phyloP scores from a whole-genome alignment of 2,113 vertebrate species.

The Motacilla tschutschensis region DNA sequence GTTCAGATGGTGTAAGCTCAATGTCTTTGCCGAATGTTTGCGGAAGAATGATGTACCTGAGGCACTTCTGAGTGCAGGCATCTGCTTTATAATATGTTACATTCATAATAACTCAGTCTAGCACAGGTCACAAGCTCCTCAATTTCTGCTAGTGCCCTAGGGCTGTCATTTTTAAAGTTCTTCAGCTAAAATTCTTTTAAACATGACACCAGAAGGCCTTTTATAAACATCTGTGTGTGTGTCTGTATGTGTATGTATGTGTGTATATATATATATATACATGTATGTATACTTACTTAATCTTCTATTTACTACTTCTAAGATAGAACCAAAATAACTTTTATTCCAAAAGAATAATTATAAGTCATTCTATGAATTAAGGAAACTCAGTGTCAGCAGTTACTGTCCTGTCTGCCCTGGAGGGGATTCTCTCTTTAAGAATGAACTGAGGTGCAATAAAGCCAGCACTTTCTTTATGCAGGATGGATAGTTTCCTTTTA shows the following conservation, averaged over 20 bases:
- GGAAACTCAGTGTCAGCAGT: background rate
- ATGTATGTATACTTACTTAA: background rate
- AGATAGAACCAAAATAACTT: background rate
- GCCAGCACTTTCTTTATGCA: background rate
- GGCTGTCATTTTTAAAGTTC: slow-evolving; percentile 22
- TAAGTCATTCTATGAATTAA: background rate
- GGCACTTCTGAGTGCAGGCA: slow-evolving; percentile 34
- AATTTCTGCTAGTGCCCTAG: background rate
- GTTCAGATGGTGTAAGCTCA: slow-evolving; percentile 17
- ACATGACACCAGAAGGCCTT: background rate
- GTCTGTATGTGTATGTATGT: background rate
- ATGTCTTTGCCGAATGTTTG: slow-evolving; percentile 13
- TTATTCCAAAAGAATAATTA: background rate
- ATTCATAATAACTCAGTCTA: slow-evolving; percentile 20
- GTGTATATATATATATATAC: background rate
- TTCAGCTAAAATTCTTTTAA: background rate
- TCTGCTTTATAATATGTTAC: slow-evolving; percentile 43
- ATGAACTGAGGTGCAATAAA: slow-evolving; percentile 6
- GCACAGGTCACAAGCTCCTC: slow-evolving; percentile 22
- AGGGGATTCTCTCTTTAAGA: slow-evolving; percentile 2
- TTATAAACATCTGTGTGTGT: background rate
- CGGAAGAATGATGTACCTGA: slow-evolving; percentile 48
- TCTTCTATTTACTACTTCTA: background rate
- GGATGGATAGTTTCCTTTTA: background rate
- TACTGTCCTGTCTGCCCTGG: background rate